Conservation (phyloP, 2,888 invertebrate genomes). For the Agriopis leucophaearia region DNA sequence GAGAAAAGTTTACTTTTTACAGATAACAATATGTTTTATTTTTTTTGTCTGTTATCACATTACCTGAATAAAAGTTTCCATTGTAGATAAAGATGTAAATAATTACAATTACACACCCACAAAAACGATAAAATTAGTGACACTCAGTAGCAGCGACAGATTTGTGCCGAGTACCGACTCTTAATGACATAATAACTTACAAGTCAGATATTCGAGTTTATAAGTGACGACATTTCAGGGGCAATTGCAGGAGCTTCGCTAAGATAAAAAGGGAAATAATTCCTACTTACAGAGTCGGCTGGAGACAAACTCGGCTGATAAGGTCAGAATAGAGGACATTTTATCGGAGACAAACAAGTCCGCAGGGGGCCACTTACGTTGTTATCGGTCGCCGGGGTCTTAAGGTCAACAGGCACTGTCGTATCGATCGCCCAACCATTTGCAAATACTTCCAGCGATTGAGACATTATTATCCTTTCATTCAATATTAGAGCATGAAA, state of each 20-base stretch:
- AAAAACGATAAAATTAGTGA: background rate
- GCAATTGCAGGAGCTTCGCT: constrained; percentile 37
- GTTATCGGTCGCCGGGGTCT: constrained; percentile 69
- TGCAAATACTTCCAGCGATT: constrained; percentile 65
- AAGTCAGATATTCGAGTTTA: constrained; percentile 4
- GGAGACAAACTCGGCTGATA: constrained; percentile 47
- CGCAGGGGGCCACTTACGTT: constrained; percentile 83
- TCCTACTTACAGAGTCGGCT: constrained; percentile 39
- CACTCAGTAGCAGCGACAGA: background rate
- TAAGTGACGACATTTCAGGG: constrained; percentile 39
- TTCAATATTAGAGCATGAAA: constrained; percentile 32
- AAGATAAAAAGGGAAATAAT: constrained; percentile 53
- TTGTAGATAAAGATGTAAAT: constrained; percentile 22
- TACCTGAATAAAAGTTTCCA: constrained; percentile 50
- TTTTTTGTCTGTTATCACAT: constrained; percentile 2
- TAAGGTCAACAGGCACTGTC: constrained; percentile 77
- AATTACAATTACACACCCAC: background rate
- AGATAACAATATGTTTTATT: background rate
- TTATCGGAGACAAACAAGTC: constrained; percentile 78
- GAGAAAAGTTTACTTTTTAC: background rate
- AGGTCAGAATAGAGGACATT: constrained; percentile 66
- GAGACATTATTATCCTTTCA: constrained; percentile 62
- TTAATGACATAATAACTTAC: background rate
- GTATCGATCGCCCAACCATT: constrained; percentile 83
- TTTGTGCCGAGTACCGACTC: background rate